Evolutionary conservation across 2,797 vertebrate genomes (phyloP), one percentile per base, ranked within the genome.

Genomic region (Malacoraja senta): DNA sequence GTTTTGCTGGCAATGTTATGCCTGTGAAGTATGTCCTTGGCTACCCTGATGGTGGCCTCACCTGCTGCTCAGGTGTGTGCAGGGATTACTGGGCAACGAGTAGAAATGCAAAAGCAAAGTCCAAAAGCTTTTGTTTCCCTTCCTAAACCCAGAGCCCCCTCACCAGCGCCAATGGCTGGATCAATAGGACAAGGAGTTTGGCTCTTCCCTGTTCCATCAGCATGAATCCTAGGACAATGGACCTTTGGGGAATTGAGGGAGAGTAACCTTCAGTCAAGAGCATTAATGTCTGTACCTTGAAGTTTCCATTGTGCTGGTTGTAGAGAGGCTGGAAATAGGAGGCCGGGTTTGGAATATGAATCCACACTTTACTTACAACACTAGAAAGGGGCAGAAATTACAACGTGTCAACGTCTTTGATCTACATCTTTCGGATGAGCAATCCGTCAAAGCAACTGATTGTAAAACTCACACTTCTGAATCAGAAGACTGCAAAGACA

Each of bases 271-370:
- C 29, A 32, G 26, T 8, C 61, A 7, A 63, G 68, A 91, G 35
- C 21, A 74, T 26, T 6, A 2, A 19, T 72, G 19, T 72, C 8
- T 72, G 32, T 72, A 91, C 90, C 90, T 91, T 74, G 38, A 91
- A 91, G 71, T 91, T 74, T 44, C 90, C 90, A 17, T 91, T 91
- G 68, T 91, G 90, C 17, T 91, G 68, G 53, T 38, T 74, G 71
- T 91, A 91, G 68, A 91, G 90, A 29, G 90, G 90, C 71, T 91
- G 90, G 90, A 91, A 91, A 24, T 44, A 91, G 35, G 35, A 29
- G 10, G 68, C 90, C 10, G 90, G 90, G 38, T 44, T 91, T 26
- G 90, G 90, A 72, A 91, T 15, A 24, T 74, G 90, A 53, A 91
- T 74, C 90, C 68, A 72, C 35, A 91, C 71, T 35, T 91, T 72